Conservation (phyloP, 2,888 invertebrate species). For the Augochlorella aurata region DNA sequence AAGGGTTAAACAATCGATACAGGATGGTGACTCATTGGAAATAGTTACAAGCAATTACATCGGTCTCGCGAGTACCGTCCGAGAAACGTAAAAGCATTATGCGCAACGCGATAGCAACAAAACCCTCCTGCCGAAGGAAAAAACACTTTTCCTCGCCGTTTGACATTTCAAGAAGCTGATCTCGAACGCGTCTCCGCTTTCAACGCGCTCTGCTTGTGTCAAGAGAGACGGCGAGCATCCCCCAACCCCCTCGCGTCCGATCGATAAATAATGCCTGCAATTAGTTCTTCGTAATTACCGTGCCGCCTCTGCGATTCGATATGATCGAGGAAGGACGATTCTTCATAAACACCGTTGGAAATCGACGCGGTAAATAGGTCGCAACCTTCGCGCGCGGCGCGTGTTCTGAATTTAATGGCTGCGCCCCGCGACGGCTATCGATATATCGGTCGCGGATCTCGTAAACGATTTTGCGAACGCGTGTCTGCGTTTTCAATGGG, state of each 20-base stretch:
- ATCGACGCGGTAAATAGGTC: constrained; percentile 34
- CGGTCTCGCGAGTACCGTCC: not conserved
- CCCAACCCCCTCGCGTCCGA: not conserved
- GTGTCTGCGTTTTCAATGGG: not conserved
- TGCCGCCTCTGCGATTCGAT: constrained; percentile 34
- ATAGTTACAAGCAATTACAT: not conserved
- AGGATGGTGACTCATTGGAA: no score
- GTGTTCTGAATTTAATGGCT: constrained; percentile 47
- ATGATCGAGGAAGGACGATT: constrained; percentile 43
- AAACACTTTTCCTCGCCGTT: constrained; percentile 20
- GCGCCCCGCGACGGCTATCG: constrained; percentile 23
- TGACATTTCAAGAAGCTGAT: constrained; percentile 42
- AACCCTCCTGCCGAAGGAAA: not conserved
- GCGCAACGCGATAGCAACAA: not conserved
- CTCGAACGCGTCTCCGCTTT: constrained; percentile 7
- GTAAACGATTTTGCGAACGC: constrained; percentile 14
- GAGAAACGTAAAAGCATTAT: not conserved
- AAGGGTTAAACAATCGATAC: no score
- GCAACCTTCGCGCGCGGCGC: constrained; percentile 32
- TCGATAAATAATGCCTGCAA: constrained; percentile 46
- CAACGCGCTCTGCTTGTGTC: constrained; percentile 4
- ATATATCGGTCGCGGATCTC: constrained; percentile 20
- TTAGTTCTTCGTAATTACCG: constrained; percentile 48
- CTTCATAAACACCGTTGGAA: constrained; percentile 34
- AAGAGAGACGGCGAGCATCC: not conserved